A percentile compares a stretch with the other conserved stretches of the same genome.
phyloP scores from a whole-genome alignment of 2,113 vertebrate species.

The Chaetops frenatus region DNA sequence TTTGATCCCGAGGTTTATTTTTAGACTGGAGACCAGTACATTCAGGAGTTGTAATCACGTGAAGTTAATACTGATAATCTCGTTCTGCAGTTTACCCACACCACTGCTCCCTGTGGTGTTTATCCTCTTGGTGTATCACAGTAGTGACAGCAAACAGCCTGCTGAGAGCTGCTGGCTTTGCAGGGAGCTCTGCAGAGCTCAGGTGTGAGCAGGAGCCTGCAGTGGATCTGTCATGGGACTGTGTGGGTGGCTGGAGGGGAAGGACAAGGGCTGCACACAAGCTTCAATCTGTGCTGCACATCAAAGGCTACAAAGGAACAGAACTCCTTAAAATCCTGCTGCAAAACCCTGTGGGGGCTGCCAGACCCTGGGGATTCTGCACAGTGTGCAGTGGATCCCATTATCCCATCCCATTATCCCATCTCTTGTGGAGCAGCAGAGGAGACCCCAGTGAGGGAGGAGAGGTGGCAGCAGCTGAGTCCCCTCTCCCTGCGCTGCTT shows the following conservation, averaged over 20 bases:
- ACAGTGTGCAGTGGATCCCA: fast-evolving
- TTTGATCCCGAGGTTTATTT: background rate
- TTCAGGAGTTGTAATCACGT: background rate
- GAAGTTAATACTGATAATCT: background rate
- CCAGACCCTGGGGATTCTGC: background rate
- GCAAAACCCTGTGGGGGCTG: background rate
- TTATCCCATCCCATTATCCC: too few relatives aligned
- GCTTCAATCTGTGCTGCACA: background rate
- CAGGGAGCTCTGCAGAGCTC: background rate
- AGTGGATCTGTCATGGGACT: background rate
- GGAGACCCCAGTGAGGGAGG: background rate
- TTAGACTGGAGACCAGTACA: background rate
- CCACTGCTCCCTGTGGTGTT: background rate
- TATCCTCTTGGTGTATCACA: background rate
- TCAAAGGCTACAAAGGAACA: background rate
- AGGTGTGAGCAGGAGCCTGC: background rate
- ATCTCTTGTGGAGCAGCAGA: background rate
- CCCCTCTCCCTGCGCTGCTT: background rate
- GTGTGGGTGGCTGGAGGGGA: background rate
- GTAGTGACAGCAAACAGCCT: background rate
- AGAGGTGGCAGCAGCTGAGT: background rate
- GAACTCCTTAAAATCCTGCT: background rate
- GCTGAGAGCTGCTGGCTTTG: background rate
- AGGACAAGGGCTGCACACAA: background rate
- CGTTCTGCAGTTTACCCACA: background rate